Percentiles rank a stretch among this genome's conserved stretches.
Conservation (phyloP, 2,797 vertebrate species). For the Typhlichthys eigenmanni region DNA sequence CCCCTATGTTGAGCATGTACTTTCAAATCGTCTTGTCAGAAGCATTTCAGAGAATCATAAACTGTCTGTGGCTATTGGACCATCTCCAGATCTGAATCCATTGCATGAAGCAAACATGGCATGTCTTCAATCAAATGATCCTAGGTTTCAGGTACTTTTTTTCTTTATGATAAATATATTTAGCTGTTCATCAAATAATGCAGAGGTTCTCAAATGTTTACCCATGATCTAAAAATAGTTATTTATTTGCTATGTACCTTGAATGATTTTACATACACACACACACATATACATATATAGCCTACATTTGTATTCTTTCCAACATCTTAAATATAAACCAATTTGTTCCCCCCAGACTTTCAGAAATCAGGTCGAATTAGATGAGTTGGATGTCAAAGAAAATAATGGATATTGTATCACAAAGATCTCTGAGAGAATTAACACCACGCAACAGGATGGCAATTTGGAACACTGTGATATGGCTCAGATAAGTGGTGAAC, state of each 20-base stretch:
- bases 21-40: slow-evolving; percentile 26
- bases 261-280: too few relatives aligned
- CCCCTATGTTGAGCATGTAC: slow-evolving; percentile 18
- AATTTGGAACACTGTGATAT: slow-evolving; percentile 13
- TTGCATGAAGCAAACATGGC: slow-evolving; percentile 17
- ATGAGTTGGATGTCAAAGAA: slow-evolving; percentile 19
- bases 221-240: too few relatives aligned
- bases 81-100: slow-evolving; percentile 12
- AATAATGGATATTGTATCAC: slow-evolving; percentile 2
- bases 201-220: too few relatives aligned
- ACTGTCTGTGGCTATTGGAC: slow-evolving; percentile 22
- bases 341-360: slow-evolving; percentile 53
- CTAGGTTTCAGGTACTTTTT: slow-evolving; percentile 35
- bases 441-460: slow-evolving; percentile 17
- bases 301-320: too few relatives aligned
- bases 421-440: slow-evolving; percentile 18
- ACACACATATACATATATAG: too few relatives aligned
- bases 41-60: slow-evolving; percentile 6
- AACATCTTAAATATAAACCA: too few relatives aligned
- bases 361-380: slow-evolving; percentile 25
- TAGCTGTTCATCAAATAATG: neutral
- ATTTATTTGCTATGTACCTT: too few relatives aligned
- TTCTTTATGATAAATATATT: slow-evolving; percentile 7
- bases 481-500: slow-evolving; percentile 29
- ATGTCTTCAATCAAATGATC: slow-evolving; percentile 2